Evolutionary conservation across 2,113 vertebrate genomes (phyloP).

Genomic region (Cololabis saira): DNA sequence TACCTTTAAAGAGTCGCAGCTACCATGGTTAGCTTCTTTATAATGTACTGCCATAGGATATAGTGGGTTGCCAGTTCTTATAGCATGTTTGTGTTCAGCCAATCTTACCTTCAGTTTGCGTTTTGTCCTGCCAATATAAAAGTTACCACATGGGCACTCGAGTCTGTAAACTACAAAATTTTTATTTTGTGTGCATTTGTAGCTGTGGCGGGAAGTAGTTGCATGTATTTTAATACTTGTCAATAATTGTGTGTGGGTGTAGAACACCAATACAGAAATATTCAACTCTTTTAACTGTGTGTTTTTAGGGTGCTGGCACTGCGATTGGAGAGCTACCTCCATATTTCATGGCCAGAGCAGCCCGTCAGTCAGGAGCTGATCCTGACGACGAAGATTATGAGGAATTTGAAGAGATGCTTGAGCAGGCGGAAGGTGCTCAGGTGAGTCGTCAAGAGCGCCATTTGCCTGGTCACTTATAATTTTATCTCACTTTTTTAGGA

Average conservation of each 20-base stretch:
- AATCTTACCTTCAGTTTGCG: no score
- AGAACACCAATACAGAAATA: neutral
- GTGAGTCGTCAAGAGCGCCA: slow-evolving; percentile 72
- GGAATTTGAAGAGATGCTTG: slow-evolving; percentile 99
- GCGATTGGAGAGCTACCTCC: slow-evolving; percentile 98
- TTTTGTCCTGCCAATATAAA: no score
- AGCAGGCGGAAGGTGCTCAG: slow-evolving; percentile 91
- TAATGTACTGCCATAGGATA: no score
- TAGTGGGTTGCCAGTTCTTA: no score
- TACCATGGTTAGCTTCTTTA: no score
- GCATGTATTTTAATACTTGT: neutral
- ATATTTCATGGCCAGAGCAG: slow-evolving; percentile 98
- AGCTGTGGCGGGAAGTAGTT: neutral
- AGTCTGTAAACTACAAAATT: no score
- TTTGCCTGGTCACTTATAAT: no score
- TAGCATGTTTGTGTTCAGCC: no score
- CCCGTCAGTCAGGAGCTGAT: slow-evolving; percentile 93
- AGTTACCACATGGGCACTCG: no score
- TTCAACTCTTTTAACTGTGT: neutral
- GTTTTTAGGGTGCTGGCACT: slow-evolving; percentile 91
- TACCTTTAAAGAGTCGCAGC: no score
- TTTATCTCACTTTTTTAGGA: neutral
- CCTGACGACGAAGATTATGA: slow-evolving; percentile 98
- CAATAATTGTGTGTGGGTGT: neutral
- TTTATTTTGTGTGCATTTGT: no score